phyloP scores from a whole-genome alignment of 2,797 vertebrate species.

The Hemitrygon akajei region DNA sequence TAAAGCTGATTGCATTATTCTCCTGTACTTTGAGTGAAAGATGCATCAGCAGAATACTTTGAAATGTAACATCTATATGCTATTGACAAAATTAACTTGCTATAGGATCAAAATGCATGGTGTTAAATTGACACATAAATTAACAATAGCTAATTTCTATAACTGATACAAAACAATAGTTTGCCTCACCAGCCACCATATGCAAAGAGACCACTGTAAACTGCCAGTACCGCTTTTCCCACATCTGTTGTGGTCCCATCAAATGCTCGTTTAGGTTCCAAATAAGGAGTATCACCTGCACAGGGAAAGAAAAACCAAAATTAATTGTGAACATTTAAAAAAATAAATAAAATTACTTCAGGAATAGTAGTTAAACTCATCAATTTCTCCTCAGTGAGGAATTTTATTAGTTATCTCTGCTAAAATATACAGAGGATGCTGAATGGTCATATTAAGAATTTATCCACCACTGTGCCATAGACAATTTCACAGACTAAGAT shows the following conservation, averaged over 20 bases:
- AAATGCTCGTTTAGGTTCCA: slow-evolving; percentile 75
- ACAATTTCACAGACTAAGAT: not conserved
- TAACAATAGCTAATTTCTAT: not conserved
- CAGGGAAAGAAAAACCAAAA: not conserved
- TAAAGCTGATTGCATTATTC: not conserved
- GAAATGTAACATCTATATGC: not conserved
- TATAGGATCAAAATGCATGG: not conserved
- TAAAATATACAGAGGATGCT: not conserved
- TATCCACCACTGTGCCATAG: not conserved
- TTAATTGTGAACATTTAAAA: not conserved
- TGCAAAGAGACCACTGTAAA: slow-evolving; percentile 94
- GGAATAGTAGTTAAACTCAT: not conserved
- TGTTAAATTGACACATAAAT: not conserved
- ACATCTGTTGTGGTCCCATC: slow-evolving; percentile 70
- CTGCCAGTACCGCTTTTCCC: slow-evolving; percentile 81
- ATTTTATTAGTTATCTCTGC: not conserved
- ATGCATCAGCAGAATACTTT: not conserved
- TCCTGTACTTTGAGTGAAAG: not conserved
- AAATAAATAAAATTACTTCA: not conserved
- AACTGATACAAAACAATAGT: not conserved
- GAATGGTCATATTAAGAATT: not conserved
- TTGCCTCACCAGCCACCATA: slow-evolving; percentile 87
- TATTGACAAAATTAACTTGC: not conserved
- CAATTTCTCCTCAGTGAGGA: too few relatives aligned
- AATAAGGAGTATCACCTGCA: slow-evolving; percentile 61